Conservation (phyloP, 2,113 vertebrate species). For the Microcebus lehilahytsara region DNA sequence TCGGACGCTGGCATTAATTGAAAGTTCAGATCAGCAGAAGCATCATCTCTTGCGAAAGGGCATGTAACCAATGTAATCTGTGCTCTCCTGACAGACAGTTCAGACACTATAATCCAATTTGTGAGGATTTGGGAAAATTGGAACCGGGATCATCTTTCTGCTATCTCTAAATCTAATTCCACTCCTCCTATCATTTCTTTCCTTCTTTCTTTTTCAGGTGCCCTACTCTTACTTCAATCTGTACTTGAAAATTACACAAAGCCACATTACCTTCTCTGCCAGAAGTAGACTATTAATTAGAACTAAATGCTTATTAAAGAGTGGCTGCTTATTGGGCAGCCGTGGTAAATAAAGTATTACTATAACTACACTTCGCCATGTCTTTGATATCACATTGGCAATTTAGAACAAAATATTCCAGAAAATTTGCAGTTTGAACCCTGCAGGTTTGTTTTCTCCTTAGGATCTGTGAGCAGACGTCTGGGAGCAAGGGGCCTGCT, state of each 20-base stretch:
- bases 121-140: neutral
- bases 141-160: neutral
- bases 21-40: neutral
- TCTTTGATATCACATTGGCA: neutral
- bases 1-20: neutral
- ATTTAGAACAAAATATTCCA: neutral
- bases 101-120: neutral
- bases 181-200: neutral
- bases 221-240: neutral
- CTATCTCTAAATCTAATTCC: neutral
- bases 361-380: fast-evolving
- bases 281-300: neutral
- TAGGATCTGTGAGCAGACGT: neutral
- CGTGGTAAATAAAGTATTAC: fast-evolving
- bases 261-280: neutral
- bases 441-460: neutral
- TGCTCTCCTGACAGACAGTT: neutral
- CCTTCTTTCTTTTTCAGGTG: neutral
- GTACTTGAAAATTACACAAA: neutral
- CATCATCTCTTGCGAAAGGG: neutral
- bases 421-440: neutral
- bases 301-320: neutral
- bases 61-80: neutral
- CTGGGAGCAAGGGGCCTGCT: neutral
- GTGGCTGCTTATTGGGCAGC: neutral